Evolutionary conservation across 2,113 vertebrate species (phyloP), one percentile per base, ranked within the genome.

Genomic region (Ibidorhyncha struthersii): DNA sequence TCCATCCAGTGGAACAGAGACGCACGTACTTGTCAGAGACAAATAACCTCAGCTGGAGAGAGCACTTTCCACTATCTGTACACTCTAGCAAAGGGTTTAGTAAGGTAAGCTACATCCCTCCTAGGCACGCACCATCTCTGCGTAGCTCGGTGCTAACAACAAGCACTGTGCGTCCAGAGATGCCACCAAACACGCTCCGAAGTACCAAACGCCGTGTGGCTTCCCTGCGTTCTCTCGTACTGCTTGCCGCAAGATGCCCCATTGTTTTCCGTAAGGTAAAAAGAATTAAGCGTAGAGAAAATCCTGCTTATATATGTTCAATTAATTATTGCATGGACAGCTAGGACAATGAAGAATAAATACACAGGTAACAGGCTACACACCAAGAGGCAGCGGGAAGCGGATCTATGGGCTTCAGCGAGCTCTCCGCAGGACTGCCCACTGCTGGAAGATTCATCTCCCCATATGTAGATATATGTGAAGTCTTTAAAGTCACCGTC

Each of bases 151-250:
- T 30, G 36, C 40, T 38, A 84, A 20, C 34, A 50, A 65, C 52
- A 58, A 45, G 2, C 7, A 10, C 45, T 6, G 25, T 5, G n/a
- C 12, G 25, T 32, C 53, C 71, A 47, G 15, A 55, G 61, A 41
- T 29, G 61, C 53, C 34, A 55, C 26, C n/a, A 65, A 55, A 53
- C 4, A 8, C 0, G 0, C 26, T 36, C 62, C 8, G 0, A 36
- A 53, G 23, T 5, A 20, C 41, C 56, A 34, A 70, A 63, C 1
- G 10, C 25, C 18, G 3, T 0, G 4, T 13, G n/a, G 13, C 4
- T 67, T 59, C 82, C 17, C 66, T 18, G 15, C 1, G 0, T 53
- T 27, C 62, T 45, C 79, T 71, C 30, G n/a, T 14, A 15, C 16
- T 14, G 7, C 15, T 47, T 77, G 22, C n/a, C 15, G 8, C 26